These are phyloP conservation scores for Cyanoliseus patagonus DNA, from an alignment of 2,113 vertebrate genomes.

Conservation along the genomic window DNA sequence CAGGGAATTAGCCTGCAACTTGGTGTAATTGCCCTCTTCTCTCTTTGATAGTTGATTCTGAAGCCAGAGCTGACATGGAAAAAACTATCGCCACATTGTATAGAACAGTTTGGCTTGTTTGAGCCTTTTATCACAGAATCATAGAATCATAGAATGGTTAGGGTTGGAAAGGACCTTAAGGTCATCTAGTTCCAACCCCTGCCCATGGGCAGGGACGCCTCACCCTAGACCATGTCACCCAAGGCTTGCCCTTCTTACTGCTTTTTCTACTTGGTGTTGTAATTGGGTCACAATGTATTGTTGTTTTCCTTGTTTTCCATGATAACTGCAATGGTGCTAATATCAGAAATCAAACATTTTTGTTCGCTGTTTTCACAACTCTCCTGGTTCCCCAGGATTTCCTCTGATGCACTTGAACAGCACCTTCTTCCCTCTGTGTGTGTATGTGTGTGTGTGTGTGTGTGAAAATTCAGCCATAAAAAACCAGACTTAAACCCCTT, in stretches of 20 bases:
- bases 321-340: background rate
- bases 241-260: background rate
- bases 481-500: background rate
- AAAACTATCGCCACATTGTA: rapidly evolving
- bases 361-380: background rate
- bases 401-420: background rate
- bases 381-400: background rate
- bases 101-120: background rate
- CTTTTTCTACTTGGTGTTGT: background rate
- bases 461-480: background rate
- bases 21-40: background rate
- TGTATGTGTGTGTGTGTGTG: background rate
- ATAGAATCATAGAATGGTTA: background rate
- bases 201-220: background rate
- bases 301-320: background rate
- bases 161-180: background rate
- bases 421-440: background rate
- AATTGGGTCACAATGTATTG: background rate
- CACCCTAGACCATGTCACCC: background rate
- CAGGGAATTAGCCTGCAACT: background rate
- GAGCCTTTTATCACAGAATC: background rate
- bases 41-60: background rate
- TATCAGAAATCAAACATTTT: background rate
- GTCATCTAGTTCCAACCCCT: background rate
- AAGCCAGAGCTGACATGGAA: background rate